phyloP scores from a whole-genome alignment of 2,113 vertebrate species.

The Triplophysa tibetana region DNA sequence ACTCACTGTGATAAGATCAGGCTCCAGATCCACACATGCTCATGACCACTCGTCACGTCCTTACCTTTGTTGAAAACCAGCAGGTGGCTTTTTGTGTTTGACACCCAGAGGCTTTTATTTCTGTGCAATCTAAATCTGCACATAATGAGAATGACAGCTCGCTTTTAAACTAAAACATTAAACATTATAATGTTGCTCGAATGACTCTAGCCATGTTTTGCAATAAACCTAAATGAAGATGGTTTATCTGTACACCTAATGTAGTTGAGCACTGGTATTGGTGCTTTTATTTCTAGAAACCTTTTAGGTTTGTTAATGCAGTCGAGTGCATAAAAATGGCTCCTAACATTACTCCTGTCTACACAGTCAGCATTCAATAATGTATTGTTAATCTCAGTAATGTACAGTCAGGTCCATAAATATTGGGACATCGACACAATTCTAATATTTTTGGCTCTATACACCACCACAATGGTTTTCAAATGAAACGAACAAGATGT shows the following conservation, averaged over 20 bases:
- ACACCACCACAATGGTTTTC: no score
- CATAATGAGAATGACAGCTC: constrained; percentile 40
- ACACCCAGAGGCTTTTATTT: constrained; percentile 55
- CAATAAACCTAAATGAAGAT: not conserved
- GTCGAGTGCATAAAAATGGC: no score
- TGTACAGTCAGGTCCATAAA: no score
- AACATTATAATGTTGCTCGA: not conserved
- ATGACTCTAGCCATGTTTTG: not conserved
- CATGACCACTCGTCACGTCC: constrained; percentile 38
- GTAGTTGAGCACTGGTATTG: not conserved
- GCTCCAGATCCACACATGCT: constrained; percentile 12
- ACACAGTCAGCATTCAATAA: no score
- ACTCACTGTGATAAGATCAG: constrained; percentile 63
- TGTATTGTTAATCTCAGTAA: no score
- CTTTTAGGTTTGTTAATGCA: no score
- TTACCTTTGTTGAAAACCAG: constrained; percentile 62
- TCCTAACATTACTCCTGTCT: no score
- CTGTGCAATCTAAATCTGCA: constrained; percentile 47
- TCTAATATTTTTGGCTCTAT: no score
- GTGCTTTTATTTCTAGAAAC: not conserved
- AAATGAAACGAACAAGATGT: no score
- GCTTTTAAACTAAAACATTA: constrained; percentile 15
- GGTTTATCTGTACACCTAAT: not conserved
- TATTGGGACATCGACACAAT: no score
- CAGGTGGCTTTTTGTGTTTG: constrained; percentile 64